Evolutionary conservation across 2,113 vertebrate genomes (phyloP).

Genomic region (Podarcis raffonei): DNA sequence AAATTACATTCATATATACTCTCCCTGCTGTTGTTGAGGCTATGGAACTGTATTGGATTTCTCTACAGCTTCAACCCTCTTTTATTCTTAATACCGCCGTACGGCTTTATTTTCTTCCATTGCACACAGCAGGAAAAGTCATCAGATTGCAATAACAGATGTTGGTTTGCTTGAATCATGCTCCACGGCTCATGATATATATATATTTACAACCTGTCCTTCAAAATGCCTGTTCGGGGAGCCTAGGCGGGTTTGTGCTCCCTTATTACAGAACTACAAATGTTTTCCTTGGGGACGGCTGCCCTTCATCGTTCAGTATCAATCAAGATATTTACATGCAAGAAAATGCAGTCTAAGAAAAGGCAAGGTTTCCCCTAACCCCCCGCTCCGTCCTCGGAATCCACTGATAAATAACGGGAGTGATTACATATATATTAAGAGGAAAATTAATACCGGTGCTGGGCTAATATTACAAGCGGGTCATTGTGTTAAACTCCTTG

Average conservation of each 20-base stretch:
- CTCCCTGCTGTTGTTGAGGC: slow-evolving; percentile 50
- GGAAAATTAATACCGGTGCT: slow-evolving; percentile 56
- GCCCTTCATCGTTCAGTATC: background rate
- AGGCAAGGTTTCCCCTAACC: background rate
- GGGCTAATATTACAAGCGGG: slow-evolving; percentile 52
- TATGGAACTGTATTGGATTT: slow-evolving; percentile 60
- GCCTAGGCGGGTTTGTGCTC: slow-evolving; percentile 6
- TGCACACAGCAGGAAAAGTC: slow-evolving; percentile 60
- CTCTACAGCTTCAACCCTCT: slow-evolving; percentile 48
- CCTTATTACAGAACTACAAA: slow-evolving; percentile 35
- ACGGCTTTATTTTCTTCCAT: slow-evolving; percentile 54
- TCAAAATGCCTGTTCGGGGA: slow-evolving; percentile 30
- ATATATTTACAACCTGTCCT: slow-evolving; percentile 39
- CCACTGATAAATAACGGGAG: slow-evolving; percentile 56
- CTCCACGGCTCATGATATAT: background rate
- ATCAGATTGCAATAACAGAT: slow-evolving; percentile 62
- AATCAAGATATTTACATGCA: slow-evolving; percentile 36
- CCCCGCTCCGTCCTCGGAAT: background rate
- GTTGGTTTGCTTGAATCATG: slow-evolving; percentile 47
- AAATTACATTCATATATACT: slow-evolving; percentile 50
- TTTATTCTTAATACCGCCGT: slow-evolving; percentile 56
- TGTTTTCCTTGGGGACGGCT: slow-evolving; percentile 35
- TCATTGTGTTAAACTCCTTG: slow-evolving; percentile 59
- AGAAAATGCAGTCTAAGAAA: slow-evolving; percentile 31
- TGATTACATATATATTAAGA: slow-evolving; percentile 45